Base-by-base conservation (phyloP, 2,113 vertebrate species). In the Laticauda colubrina region DNA sequence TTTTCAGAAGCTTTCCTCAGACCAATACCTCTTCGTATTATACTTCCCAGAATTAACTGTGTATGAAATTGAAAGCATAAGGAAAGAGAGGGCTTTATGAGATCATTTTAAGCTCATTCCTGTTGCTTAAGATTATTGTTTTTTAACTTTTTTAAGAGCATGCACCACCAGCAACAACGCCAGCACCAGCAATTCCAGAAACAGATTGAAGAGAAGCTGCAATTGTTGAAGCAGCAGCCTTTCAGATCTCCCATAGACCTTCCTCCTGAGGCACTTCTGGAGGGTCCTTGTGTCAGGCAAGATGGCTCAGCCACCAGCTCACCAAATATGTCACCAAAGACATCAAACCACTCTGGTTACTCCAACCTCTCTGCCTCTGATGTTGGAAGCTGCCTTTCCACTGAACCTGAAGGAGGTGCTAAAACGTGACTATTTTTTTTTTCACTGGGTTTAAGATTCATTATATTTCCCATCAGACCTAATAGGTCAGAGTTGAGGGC, bases 221-320 rank as follows among this genome's bases (percentile, higher is more conserved):
- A 99, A 96, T 98, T 99, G 64, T 95, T 99, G 93, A 98, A 99
- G 95, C 98, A 98, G 11, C 98, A 99, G 91, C 96, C 98, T 48
- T 99, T 99, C 91, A 97, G 94, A 64, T 90, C 98, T 0, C 95
- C 98, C 0, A 43, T 97, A 0, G 98, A 99, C 0, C 18, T 97
- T 45, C 91, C 95, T 0, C 90, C 97, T 0, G 99, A 98, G 8
- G 10, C 96, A 0, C 98, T 98, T 96, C 94, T 98, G 96, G 99
- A 99, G 45, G 95, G 94, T 0, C 94, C 95, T 45, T 98, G 15
- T 1, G 93, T 95, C 4, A 98, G 97, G 89, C 97, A 97, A 0
- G 99, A 99, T 93, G 98, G 98, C 97, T 99, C 99, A 0, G 97
- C 98, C 94, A 97, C 98, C 97, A 99, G 99, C 98, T 99, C 98